Evolutionary conservation across 2,888 invertebrate genomes (phyloP).

Genomic region (Lasioglossum morio): DNA sequence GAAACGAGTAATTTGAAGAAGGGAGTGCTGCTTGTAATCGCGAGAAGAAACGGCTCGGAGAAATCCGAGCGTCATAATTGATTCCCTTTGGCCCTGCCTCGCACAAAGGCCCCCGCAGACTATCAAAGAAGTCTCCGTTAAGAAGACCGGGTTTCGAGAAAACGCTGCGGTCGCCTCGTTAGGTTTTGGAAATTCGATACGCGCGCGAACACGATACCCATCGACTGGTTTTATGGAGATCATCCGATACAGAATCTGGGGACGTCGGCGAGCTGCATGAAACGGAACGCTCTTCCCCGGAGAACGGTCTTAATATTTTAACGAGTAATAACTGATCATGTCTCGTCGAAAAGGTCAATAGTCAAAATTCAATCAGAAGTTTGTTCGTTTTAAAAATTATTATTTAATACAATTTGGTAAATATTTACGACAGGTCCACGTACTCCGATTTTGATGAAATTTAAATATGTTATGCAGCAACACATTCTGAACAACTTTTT

Average conservation of each 20-base stretch:
- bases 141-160: slow-evolving; percentile 1
- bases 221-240: not conserved
- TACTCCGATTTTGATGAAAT: too few relatives aligned
- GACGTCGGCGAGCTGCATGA: not conserved
- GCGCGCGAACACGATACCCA: not conserved
- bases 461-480: too few relatives aligned
- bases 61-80: slow-evolving; percentile 24
- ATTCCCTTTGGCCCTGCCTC: slow-evolving; percentile 13
- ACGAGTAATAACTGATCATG: not conserved
- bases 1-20: slow-evolving; percentile 59
- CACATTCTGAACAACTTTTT: too few relatives aligned
- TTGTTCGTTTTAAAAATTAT: not conserved
- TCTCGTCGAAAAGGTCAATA: not conserved
- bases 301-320: not conserved
- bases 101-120: not conserved
- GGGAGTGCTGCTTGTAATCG: slow-evolving; percentile 5
- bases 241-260: not conserved
- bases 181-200: slow-evolving; percentile 11
- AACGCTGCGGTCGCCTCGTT: slow-evolving; percentile 6
- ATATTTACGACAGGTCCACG: too few relatives aligned
- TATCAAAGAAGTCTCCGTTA: not conserved
- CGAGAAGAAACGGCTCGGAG: not conserved
- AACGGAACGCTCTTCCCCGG: not conserved
- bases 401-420: not conserved
- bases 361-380: not conserved